Conservation (phyloP, 2,797 vertebrate genomes). For the Champsocephalus esox region DNA sequence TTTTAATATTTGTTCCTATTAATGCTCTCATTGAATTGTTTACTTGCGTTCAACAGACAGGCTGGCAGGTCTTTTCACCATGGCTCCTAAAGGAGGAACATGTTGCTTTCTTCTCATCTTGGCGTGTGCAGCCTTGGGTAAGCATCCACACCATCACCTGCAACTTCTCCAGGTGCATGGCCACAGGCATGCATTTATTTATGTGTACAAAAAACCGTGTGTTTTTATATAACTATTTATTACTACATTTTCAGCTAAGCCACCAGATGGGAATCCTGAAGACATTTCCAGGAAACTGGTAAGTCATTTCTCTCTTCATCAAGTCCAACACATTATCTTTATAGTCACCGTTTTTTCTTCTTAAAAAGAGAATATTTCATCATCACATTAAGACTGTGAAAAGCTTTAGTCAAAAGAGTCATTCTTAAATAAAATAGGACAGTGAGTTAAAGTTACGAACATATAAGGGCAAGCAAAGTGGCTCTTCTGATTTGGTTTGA, state of each 20-base stretch:
- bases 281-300: slow-evolving; percentile 72
- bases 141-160: slow-evolving; percentile 12
- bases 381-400: not conserved
- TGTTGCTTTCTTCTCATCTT: slow-evolving; percentile 58
- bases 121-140: slow-evolving; percentile 63
- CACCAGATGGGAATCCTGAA: not conserved
- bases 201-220: not conserved
- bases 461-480: no score
- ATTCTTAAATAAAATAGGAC: not conserved
- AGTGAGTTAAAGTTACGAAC: not conserved
- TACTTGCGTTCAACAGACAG: slow-evolving; percentile 10
- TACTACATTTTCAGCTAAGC: slow-evolving; percentile 22
- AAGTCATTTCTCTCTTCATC: slow-evolving; percentile 15
- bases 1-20: not conserved
- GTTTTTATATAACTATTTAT: not conserved
- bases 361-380: not conserved
- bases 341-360: not conserved
- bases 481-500: no score
- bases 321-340: no score
- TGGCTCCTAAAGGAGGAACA: slow-evolving; percentile 60
- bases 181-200: not conserved
- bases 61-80: slow-evolving; percentile 26
- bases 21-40: slow-evolving; percentile 3
- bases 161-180: not conserved
- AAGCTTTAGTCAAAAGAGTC: not conserved